Evolutionary conservation across 2,797 vertebrate genomes (phyloP).

Genomic region (Muscicapa comitata): DNA sequence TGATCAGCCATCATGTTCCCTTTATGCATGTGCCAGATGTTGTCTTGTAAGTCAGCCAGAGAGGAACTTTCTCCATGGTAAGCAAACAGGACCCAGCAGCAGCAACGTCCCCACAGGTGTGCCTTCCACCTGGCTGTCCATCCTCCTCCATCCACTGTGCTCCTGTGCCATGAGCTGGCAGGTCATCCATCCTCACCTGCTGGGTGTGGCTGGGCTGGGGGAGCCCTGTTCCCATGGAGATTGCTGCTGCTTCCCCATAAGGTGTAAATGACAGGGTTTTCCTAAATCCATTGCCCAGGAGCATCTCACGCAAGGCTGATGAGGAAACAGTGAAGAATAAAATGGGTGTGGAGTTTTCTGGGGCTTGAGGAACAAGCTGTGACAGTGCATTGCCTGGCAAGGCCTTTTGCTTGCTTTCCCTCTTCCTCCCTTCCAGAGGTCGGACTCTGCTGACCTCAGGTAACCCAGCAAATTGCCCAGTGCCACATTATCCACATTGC

Average conservation of each 20-base stretch:
- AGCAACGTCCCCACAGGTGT: neutral
- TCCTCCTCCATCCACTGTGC: neutral
- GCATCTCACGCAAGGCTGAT: conserved; percentile 6
- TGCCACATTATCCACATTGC: neutral
- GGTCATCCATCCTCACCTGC: neutral
- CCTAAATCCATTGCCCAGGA: conserved; percentile 19
- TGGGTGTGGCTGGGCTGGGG: neutral
- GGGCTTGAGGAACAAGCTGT: conserved; percentile 23
- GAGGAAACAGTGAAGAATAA: conserved; percentile 24
- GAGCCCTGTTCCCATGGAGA: neutral
- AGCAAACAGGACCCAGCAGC: neutral
- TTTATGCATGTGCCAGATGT: conserved; percentile 37
- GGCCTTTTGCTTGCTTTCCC: neutral
- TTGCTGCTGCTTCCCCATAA: neutral
- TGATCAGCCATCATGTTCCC: conserved; percentile 7
- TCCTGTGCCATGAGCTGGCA: neutral
- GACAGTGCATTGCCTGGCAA: neutral
- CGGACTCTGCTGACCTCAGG: neutral
- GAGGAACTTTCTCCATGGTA: neutral
- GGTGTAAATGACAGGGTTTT: conserved; percentile 1
- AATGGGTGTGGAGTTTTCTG: conserved; percentile 48
- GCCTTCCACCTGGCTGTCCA: fast-evolving
- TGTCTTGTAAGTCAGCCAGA: neutral
- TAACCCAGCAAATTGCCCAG: neutral
- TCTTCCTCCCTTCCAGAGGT: neutral